These are phyloP conservation scores for Phylloscopus trochiloides DNA, from an alignment of 2,113 vertebrate species.

Conservation along the genomic window DNA sequence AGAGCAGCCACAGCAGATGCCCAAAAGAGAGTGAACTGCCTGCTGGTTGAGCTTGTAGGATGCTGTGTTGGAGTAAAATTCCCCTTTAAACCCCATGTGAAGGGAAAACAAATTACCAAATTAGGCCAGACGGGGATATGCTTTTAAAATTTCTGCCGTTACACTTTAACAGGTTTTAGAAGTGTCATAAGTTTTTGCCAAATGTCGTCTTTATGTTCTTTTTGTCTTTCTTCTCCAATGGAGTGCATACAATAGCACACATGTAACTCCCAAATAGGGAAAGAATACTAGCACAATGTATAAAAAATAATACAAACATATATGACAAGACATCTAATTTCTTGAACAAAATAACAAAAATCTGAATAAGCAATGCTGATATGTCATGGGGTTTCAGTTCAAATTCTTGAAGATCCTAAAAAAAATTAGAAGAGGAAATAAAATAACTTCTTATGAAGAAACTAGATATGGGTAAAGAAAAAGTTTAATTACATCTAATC, in stretches of 20 bases:
- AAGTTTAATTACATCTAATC: conserved; percentile 79
- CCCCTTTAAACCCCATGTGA: background rate
- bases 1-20: background rate
- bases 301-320: background rate
- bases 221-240: background rate
- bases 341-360: background rate
- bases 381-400: background rate
- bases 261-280: background rate
- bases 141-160: background rate
- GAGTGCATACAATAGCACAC: background rate
- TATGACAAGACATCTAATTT: background rate
- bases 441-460: conserved; percentile 71
- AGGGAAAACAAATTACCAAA: background rate
- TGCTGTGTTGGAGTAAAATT: background rate
- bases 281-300: background rate
- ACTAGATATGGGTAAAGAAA: conserved; percentile 71
- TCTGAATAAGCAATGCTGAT: conserved; percentile 7
- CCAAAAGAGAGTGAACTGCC: background rate
- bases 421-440: conserved; percentile 36
- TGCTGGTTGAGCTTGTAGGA: background rate
- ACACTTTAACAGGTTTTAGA: background rate
- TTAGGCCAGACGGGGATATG: background rate
- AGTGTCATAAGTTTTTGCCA: background rate
- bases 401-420: conserved; percentile 32
- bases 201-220: background rate